Evolutionary conservation across 2,888 invertebrate species (phyloP), one percentile per base, ranked within the genome.

Genomic region (Parascotia fuliginaria): DNA sequence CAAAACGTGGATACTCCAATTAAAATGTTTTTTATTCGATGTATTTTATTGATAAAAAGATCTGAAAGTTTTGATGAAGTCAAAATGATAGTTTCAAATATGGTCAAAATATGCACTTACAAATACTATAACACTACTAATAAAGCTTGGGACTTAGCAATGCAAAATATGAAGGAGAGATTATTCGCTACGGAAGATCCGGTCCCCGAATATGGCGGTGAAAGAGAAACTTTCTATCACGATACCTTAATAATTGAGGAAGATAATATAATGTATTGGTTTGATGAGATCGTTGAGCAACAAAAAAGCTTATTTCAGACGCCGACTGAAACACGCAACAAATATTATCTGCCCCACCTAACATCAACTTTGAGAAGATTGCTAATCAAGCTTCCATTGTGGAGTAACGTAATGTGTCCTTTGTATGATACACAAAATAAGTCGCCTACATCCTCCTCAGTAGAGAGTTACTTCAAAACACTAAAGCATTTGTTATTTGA

Each of bases 61-160:
- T 44, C 29, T 36, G 50, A 50, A 50, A 50, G 16, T 44, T 50
- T 43, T 50, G 43, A 50, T 31, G 24, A 31, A 50, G 13, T 50
- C 28, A 50, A 50, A 44, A 40, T 16, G 14, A 24, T 43, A 29
- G 15, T 50, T 50, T 44, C 29, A 16, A 16, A 51, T 45, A 38
- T 51, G 31, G 32, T 51, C 16, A 51, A 51, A 51, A 51, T 51
- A 37, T 51, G 51, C 41, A 51, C 51, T 41, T 45, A 37, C 45
- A 51, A 51, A 51, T 51, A 51, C 37, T 19, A 45, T 42, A 27
- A 37, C 51, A 45, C 36, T 31, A 45, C 40, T 41, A 51, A 51
- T 51, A 41, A 51, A 51, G 41, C 50, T 51, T 51, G 50, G 24
- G 41, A 51, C 29, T 41, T 45, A 37, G 36, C 51, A 41, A 45